These are phyloP conservation scores for Austrolebias charrua DNA, from an alignment of 2,797 vertebrate genomes.

Conservation along the genomic window DNA sequence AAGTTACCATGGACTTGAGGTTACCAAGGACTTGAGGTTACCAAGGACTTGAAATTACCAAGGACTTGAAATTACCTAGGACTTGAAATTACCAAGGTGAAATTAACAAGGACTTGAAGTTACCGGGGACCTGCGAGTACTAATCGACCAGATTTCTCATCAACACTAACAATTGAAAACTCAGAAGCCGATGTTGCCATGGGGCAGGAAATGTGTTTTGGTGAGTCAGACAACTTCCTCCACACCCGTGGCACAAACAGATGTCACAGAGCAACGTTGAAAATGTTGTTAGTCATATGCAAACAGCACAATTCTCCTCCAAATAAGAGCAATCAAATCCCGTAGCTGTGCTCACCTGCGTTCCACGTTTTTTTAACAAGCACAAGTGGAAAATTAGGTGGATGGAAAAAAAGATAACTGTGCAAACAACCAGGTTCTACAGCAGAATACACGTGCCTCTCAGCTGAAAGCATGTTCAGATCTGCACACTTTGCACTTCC, in stretches of 20 bases:
- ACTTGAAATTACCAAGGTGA: too few species aligned
- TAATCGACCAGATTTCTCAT: conserved; percentile 32
- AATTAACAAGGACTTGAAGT: conserved; percentile 37
- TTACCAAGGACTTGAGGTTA: too few species aligned
- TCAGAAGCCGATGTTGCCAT: conserved; percentile 16
- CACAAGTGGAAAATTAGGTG: conserved; percentile 58
- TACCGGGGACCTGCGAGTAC: conserved; percentile 36
- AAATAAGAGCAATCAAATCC: conserved; percentile 63
- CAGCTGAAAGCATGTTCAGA: conserved; percentile 70
- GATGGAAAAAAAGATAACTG: conserved; percentile 63
- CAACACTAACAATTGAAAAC: conserved; percentile 30
- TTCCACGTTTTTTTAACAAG: conserved; percentile 64
- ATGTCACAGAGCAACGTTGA: conserved; percentile 38
- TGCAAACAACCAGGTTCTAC: conserved; percentile 72
- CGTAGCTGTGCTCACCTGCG: conserved; percentile 52
- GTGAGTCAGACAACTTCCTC: conserved; percentile 25
- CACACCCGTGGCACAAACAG: conserved; percentile 16
- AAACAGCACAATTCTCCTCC: conserved; percentile 46
- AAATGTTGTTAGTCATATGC: conserved; percentile 37
- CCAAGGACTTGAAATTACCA: too few species aligned
- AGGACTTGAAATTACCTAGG: too few species aligned
- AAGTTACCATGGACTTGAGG: too few species aligned
- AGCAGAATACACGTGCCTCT: conserved; percentile 70
- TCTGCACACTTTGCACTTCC: conserved; percentile 63
- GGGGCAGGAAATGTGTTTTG: conserved; percentile 2